Percentiles rank a stretch among this genome's conserved stretches.
phyloP scores from a whole-genome alignment of 2,797 vertebrate species.

The Onychomys leucogaster region DNA sequence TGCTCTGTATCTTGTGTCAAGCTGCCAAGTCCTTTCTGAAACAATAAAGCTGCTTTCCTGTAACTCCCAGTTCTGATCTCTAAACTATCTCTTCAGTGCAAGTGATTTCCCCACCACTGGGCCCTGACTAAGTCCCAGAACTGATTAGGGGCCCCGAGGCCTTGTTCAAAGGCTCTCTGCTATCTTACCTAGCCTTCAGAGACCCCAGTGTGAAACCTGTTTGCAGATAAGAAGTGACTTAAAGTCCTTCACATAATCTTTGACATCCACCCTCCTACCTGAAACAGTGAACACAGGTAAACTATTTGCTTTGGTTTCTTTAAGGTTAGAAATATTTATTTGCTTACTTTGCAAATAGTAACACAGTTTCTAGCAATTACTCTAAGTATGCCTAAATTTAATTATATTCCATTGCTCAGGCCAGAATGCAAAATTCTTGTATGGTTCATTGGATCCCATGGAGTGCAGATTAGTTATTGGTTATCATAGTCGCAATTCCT shows the following conservation, averaged over 20 bases:
- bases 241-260: not conserved
- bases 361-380: conserved; percentile 45
- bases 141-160: too few relatives aligned
- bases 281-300: not conserved
- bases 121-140: too few relatives aligned
- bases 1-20: not conserved
- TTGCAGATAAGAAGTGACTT: not conserved
- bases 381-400: conserved; percentile 68
- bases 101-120: not conserved
- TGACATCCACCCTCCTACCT: not conserved
- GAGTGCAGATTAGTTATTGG: conserved; percentile 57
- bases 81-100: not conserved
- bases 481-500: conserved; percentile 62
- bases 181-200: fast-evolving
- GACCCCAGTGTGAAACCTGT: not conserved
- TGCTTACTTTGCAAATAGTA: conserved; percentile 4
- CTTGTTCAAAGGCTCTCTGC: fast-evolving
- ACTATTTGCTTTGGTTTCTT: not conserved
- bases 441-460: conserved; percentile 51
- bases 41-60: not conserved
- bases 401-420: conserved; percentile 73
- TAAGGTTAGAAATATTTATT: not conserved
- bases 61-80: not conserved
- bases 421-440: conserved; percentile 54
- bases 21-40: not conserved